phyloP scores from a whole-genome alignment of 2,113 vertebrate genomes.

The Arizona elegans region DNA sequence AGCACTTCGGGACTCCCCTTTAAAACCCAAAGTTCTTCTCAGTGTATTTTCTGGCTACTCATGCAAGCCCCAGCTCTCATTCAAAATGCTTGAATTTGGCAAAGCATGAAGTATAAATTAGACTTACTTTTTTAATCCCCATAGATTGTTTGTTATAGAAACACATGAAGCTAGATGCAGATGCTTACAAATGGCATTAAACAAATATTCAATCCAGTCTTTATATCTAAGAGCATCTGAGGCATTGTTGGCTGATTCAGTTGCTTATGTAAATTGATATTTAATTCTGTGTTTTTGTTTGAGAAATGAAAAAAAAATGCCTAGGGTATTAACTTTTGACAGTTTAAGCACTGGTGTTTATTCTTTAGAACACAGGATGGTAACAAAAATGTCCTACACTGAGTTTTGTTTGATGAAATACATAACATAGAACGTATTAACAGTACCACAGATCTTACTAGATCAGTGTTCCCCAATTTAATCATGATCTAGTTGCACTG shows the following conservation, averaged over 20 bases:
- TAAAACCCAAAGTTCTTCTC: neutral
- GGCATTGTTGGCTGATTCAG: neutral
- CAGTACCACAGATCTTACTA: neutral
- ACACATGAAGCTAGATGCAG: neutral
- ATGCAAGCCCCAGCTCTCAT: neutral
- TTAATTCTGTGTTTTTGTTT: neutral
- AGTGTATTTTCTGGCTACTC: neutral
- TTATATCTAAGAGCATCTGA: neutral
- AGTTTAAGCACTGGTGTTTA: neutral
- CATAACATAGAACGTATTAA: neutral
- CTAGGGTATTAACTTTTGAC: neutral
- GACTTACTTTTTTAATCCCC: neutral
- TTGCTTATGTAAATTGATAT: neutral
- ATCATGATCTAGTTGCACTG: neutral
- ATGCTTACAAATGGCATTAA: neutral
- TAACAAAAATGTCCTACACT: neutral
- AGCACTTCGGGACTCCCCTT: neutral
- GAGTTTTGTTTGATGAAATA: neutral
- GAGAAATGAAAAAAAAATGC: neutral
- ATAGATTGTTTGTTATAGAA: neutral
- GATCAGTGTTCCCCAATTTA: neutral
- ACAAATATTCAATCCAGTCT: neutral
- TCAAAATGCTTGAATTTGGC: neutral
- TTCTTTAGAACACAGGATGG: neutral
- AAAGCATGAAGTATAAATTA: neutral